Percentiles rank a stretch among this genome's conserved stretches.
Conservation (phyloP, 2,797 vertebrate genomes). For the Micromesistius poutassou region DNA sequence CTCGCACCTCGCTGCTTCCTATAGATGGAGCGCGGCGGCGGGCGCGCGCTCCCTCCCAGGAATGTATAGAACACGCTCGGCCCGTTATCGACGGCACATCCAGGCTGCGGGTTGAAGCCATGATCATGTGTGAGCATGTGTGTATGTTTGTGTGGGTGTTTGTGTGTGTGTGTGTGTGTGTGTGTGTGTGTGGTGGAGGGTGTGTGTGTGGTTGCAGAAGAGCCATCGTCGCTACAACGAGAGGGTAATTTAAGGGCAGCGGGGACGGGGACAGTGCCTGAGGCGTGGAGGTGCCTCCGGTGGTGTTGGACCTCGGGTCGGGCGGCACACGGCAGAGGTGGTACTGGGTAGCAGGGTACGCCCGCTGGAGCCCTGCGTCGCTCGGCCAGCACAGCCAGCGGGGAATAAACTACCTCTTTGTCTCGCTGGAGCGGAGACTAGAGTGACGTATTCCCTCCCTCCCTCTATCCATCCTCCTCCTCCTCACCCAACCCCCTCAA, state of each 20-base stretch:
- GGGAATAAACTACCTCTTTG: constrained; percentile 51
- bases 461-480: background rate
- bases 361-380: background rate
- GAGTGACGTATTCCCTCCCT: constrained; percentile 23
- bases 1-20: background rate
- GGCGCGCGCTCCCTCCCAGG: background rate
- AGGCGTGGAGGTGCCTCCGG: background rate
- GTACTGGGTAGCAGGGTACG: background rate
- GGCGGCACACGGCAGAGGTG: background rate
- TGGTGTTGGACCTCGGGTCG: background rate
- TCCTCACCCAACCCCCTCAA: background rate
- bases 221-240: background rate
- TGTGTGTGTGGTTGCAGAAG: no score
- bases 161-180: background rate
- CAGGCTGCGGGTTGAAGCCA: background rate
- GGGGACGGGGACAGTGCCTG: no score
- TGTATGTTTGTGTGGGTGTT: background rate
- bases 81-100: background rate
- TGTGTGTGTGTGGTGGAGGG: background rate
- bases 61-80: background rate
- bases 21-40: background rate
- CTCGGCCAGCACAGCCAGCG: constrained; percentile 8
- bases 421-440: constrained; percentile 44
- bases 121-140: background rate
- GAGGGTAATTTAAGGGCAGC: background rate